Base-by-base conservation (phyloP, 2,888 invertebrate genomes). In the Monopis laevigella region DNA sequence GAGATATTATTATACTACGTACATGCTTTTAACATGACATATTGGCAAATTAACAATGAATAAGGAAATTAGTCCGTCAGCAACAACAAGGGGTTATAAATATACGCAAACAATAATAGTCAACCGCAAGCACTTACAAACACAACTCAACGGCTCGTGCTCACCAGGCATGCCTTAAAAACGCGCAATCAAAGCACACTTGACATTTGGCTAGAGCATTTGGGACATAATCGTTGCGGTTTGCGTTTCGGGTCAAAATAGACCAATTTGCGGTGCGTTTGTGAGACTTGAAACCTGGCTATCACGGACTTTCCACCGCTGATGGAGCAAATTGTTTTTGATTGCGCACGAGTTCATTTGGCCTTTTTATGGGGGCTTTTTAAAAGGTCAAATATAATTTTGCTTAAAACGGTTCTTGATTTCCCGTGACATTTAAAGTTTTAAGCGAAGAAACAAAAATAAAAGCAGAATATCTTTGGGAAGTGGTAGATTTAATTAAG, bases 291-390 rank as follows among this genome's bases (percentile, higher is more conserved):
- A 52, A 56, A 58, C 55, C 56, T 58, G 64, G 63, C 62, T 64
- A 68, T 67, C 65, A 51, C 65, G 69, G 64, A 65, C 63, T 62
- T 65, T 50, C 58, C 64, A 58, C 48, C 59, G 53, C 53, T 54
- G 59, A 63, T 54, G 60, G 59, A 52, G 53, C 56, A 62, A 66
- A 69, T 71, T 67, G 70, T 66, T 65, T 66, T 59, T 60, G 61
- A 66, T 60, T 64, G 61, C 65, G 62, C 62, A 56, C 62, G n/a
- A n/a, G 13, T 24, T 26, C 16, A 19, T 16, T 26, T 7, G 7
- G 11, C 12, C 27, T 26, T 19, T 19, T 36, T 39, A 16, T 16
- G 2, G 39, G 10, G 14, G 13, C 14, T 39, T 39, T 39, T 39
- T 26, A 17, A 32, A 32, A 32, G 32, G 32, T 32, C 32, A 32